phyloP scores from a whole-genome alignment of 2,888 invertebrate genomes.

The Ennomos erosarius region DNA sequence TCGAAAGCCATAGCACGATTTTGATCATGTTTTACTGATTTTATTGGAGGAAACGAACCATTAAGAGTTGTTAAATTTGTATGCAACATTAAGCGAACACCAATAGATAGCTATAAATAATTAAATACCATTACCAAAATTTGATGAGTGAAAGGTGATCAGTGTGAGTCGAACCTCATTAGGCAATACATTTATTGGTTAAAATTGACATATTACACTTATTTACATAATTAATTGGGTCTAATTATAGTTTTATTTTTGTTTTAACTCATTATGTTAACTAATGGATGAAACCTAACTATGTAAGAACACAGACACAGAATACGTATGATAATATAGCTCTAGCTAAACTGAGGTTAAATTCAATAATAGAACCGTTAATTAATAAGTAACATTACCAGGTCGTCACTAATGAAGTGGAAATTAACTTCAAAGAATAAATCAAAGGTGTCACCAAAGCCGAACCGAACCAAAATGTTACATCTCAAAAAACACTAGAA shows the following conservation, averaged over 20 bases:
- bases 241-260: not conserved
- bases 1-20: conserved; percentile 25
- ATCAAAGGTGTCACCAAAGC: conserved; percentile 43
- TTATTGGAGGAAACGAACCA: conserved; percentile 28
- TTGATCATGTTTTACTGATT: conserved; percentile 25
- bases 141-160: conserved; percentile 29
- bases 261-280: not conserved
- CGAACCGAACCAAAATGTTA: conserved; percentile 35
- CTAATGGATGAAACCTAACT: too few species aligned
- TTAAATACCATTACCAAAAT: not conserved
- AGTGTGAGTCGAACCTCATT: conserved; percentile 8
- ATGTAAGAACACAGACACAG: too few species aligned
- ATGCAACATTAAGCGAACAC: conserved; percentile 1
- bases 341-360: conserved; percentile 1
- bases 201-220: conserved; percentile 3
- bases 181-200: conserved; percentile 10
- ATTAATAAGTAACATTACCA: conserved; percentile 28
- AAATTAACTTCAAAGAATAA: conserved; percentile 43
- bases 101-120: not conserved
- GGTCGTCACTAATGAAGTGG: conserved; percentile 33
- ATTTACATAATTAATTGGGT: not conserved
- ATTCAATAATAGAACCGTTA: conserved; percentile 12
- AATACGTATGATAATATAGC: too few species aligned
- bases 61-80: conserved; percentile 21
- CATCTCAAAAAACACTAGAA: conserved; percentile 40